phyloP scores from a whole-genome alignment of 2,113 vertebrate species.

The Protomyctophum bolini region DNA sequence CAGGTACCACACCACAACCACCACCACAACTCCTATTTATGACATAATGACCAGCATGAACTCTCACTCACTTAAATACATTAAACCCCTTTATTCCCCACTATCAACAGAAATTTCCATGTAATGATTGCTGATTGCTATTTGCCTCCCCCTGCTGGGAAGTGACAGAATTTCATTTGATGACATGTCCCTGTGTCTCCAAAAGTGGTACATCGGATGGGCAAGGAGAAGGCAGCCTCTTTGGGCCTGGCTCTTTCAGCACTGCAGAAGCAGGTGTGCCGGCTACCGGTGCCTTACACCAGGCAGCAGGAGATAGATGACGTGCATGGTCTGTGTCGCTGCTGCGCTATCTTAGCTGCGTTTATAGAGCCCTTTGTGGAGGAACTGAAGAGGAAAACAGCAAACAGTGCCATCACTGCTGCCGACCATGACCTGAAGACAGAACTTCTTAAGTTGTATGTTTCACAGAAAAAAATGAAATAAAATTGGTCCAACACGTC shows the following conservation, averaged over 20 bases:
- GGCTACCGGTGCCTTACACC: slow-evolving; percentile 91
- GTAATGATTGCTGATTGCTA: not conserved
- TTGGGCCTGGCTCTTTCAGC: slow-evolving; percentile 84
- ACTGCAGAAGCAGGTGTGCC: slow-evolving; percentile 85
- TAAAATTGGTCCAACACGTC: not conserved
- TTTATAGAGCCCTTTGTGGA: slow-evolving; percentile 86
- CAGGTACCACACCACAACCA: slow-evolving; percentile 75
- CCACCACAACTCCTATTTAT: not conserved
- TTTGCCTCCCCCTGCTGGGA: slow-evolving; percentile 61
- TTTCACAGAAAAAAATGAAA: slow-evolving; percentile 13
- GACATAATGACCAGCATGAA: not conserved
- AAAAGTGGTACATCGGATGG: slow-evolving; percentile 85
- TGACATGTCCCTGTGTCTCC: not conserved
- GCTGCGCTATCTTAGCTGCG: slow-evolving; percentile 81
- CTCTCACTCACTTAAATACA: too few species aligned
- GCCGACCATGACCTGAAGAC: slow-evolving; percentile 79
- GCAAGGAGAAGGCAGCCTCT: slow-evolving; percentile 79
- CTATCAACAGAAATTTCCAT: too few species aligned
- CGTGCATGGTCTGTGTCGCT: slow-evolving; percentile 81
- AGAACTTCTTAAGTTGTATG: slow-evolving; percentile 92
- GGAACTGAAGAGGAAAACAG: slow-evolving; percentile 74
- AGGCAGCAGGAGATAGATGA: slow-evolving; percentile 85
- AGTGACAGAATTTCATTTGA: not conserved
- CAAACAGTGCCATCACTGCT: slow-evolving; percentile 31
- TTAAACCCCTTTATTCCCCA: not conserved